phyloP scores from a whole-genome alignment of 2,888 invertebrate species.

The Acanthosepion esculentum region DNA sequence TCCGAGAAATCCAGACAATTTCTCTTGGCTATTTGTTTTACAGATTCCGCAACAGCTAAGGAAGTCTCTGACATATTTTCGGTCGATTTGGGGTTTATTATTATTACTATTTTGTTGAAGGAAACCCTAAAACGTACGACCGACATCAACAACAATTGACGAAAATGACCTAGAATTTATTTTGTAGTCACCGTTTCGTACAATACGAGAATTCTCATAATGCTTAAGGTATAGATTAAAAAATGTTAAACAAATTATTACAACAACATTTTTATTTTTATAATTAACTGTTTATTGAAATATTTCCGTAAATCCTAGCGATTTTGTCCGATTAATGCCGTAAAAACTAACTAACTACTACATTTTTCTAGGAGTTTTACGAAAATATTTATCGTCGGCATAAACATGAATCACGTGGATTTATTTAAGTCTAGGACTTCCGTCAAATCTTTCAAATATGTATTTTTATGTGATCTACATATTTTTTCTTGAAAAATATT shows the following conservation, averaged over 20 bases:
- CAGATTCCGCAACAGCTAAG: constrained; percentile 40
- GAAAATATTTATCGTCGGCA: no score
- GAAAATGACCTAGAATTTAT: neutral
- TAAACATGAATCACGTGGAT: no score
- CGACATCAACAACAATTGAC: neutral
- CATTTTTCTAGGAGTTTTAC: no score
- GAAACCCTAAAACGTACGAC: neutral
- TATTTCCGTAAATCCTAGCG: neutral
- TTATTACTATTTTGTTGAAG: neutral
- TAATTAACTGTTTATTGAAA: neutral
- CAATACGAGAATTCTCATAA: neutral
- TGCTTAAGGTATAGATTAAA: neutral
- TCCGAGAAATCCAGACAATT: constrained; percentile 47
- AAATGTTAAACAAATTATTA: neutral
- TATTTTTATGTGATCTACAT: no score
- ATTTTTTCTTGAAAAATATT: no score
- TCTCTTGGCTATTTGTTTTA: constrained; percentile 46
- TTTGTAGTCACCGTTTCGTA: neutral
- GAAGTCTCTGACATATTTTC: neutral
- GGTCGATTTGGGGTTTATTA: neutral
- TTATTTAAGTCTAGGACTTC: no score
- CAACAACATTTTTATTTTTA: neutral
- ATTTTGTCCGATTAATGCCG: no score
- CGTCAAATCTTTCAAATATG: no score
- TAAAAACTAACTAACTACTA: no score